Evolutionary conservation across 2,797 vertebrate genomes (phyloP), one percentile per base, ranked within the genome.

Genomic region (Aphelocoma californica): DNA sequence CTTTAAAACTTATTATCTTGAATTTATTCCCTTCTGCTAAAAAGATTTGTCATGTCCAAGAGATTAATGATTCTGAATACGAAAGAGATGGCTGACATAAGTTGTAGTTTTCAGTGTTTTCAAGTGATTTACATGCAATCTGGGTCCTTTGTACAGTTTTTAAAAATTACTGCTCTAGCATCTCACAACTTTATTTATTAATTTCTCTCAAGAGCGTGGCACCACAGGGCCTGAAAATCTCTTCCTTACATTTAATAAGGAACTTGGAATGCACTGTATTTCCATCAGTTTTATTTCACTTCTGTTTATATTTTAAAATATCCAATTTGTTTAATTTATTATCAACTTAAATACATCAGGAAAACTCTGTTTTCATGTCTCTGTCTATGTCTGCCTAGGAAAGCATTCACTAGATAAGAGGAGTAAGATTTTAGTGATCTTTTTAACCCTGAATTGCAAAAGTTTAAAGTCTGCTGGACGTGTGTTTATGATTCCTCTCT

Each of bases 31-130:
- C 58, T 94, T 96, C 92, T 97, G 82, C 64, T 96, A 85, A 90
- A 88, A 96, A 97, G 93, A 97, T 97, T 97, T 96, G 91, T 97
- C 97, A 97, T 96, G 97, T 98, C 96, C 89, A 67, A 91, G 89
- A 97, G 97, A 98, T 97, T 97, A 97, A 98, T 96, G 92, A 88
- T 91, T 66, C 83, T 86, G 90, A 96, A 94, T 96, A 91, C 1
- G 32, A 97, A 96, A 95, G 90, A 97, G 67, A 92, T 25, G 48
- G 90, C 83, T 97, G 95, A 93, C 90, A 97, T 94, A 86, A 80
- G 81, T 93, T 97, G 90, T 93, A 84, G 44, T 47, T 75, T 81
- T 96, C 87, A 75, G 71, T 85, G 73, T 96, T 96, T 95, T 94
- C 78, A 85, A 64, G 34, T 95, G 95, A 97, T 96, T 96, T 95